phyloP scores from a whole-genome alignment of 1,140 invertebrate genomes.

The Brachionus rubens region DNA sequence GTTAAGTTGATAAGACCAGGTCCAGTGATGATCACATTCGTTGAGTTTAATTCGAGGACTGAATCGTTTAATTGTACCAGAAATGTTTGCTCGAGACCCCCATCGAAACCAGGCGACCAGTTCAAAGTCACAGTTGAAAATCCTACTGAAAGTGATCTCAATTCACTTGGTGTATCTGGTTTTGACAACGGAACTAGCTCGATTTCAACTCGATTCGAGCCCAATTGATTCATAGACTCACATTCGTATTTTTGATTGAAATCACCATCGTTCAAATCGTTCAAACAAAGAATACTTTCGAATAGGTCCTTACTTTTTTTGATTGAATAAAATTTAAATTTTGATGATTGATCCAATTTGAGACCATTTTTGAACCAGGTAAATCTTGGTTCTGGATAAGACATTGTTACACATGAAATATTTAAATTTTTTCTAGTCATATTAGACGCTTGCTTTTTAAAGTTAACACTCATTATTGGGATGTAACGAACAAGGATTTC shows the following conservation, averaged over 20 bases:
- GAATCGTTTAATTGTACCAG: conserved; percentile 28
- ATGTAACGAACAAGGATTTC: neutral
- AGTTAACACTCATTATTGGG: neutral
- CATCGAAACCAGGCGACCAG: conserved; percentile 21
- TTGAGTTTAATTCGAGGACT: neutral
- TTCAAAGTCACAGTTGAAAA: neutral
- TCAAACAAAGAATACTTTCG: neutral
- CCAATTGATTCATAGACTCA: neutral
- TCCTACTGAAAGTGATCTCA: neutral
- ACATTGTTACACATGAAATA: conserved; percentile 23
- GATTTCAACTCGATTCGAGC: neutral
- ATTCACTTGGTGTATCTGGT: neutral
- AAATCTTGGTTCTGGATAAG: conserved; percentile 30
- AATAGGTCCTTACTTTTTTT: conserved; percentile 16
- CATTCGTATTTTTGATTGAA: conserved; percentile 15
- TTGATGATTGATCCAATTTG: neutral
- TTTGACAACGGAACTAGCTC: neutral
- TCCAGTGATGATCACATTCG: neutral
- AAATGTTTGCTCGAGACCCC: conserved; percentile 14
- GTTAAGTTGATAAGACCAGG: neutral
- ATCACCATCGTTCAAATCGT: neutral
- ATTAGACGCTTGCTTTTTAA: conserved; percentile 1
- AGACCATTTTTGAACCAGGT: conserved; percentile 4
- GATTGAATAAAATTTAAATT: neutral
- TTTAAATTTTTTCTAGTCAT: neutral